These are phyloP conservation scores for Merodon equestris DNA, from an alignment of 2,888 invertebrate genomes.

Conservation along the genomic window DNA sequence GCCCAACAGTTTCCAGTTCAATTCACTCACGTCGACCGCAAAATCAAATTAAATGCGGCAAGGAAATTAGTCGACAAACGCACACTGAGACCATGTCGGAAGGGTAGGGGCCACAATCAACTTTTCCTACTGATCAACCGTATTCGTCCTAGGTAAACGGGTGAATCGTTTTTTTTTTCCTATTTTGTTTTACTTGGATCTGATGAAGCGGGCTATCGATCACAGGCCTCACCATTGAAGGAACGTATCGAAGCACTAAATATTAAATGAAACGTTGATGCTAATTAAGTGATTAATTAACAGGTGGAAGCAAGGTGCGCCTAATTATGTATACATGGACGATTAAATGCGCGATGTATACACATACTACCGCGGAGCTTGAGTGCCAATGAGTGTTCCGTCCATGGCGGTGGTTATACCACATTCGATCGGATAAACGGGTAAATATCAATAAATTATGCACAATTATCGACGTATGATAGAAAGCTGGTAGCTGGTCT, in stretches of 20 bases:
- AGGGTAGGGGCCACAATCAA: background rate
- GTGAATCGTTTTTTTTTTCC: background rate
- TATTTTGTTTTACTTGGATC: background rate
- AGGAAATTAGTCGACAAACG: slow-evolving; percentile 69
- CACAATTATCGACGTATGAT: slow-evolving; percentile 34
- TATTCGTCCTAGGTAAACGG: no score
- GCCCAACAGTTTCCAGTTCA: slow-evolving; percentile 59
- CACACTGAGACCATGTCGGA: background rate
- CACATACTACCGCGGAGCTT: slow-evolving; percentile 28
- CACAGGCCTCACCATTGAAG: background rate
- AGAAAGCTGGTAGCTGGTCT: no score
- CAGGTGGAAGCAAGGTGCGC: slow-evolving; percentile 64
- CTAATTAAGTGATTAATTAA: slow-evolving; percentile 79
- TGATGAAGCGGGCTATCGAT: background rate
- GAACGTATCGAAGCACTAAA: slow-evolving; percentile 71
- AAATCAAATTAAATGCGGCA: slow-evolving; percentile 72
- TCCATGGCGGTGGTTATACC: slow-evolving; percentile 2
- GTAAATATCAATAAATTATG: slow-evolving; percentile 60
- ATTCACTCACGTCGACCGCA: slow-evolving; percentile 68
- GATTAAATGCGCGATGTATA: slow-evolving; percentile 68
- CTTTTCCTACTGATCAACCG: no score
- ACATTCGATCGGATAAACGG: slow-evolving; percentile 30
- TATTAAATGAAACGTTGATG: slow-evolving; percentile 79
- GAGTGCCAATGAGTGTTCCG: background rate
- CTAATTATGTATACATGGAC: slow-evolving; percentile 70